Conservation (phyloP, 2,888 invertebrate species). For the Drosophila borborema region DNA sequence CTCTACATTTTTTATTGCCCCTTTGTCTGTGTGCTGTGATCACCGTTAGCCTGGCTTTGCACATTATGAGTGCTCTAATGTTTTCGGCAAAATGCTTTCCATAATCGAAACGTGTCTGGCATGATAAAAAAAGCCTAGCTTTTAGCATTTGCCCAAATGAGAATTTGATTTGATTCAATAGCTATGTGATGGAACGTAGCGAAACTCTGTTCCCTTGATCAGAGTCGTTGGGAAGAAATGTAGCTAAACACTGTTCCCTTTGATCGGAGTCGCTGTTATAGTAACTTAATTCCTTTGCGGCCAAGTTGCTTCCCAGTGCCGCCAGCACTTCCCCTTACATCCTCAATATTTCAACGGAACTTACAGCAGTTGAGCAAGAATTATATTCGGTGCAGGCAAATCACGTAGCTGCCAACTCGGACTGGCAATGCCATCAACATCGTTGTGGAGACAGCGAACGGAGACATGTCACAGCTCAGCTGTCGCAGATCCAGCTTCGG, state of each 20-base stretch:
- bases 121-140: slow-evolving; percentile 21
- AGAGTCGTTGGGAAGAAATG: neutral
- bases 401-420: slow-evolving; percentile 68
- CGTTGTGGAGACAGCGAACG: slow-evolving; percentile 25
- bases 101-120: slow-evolving; percentile 75
- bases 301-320: neutral
- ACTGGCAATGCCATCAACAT: slow-evolving; percentile 57
- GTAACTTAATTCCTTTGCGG: slow-evolving; percentile 42
- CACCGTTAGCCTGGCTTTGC: slow-evolving; percentile 64
- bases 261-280: neutral
- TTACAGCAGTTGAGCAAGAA: slow-evolving; percentile 41
- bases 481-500: slow-evolving; percentile 35
- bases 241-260: neutral
- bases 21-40: slow-evolving; percentile 48
- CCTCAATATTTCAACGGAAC: slow-evolving; percentile 58
- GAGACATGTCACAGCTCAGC: slow-evolving; percentile 46
- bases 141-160: slow-evolving; percentile 2
- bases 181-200: neutral
- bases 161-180: slow-evolving; percentile 2
- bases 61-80: slow-evolving; percentile 32
- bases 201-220: neutral
- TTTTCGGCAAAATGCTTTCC: slow-evolving; percentile 59
- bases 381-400: slow-evolving; percentile 62
- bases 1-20: slow-evolving; percentile 66
- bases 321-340: neutral